phyloP scores from a whole-genome alignment of 2,888 invertebrate genomes.

The Zele albiditarsus region DNA sequence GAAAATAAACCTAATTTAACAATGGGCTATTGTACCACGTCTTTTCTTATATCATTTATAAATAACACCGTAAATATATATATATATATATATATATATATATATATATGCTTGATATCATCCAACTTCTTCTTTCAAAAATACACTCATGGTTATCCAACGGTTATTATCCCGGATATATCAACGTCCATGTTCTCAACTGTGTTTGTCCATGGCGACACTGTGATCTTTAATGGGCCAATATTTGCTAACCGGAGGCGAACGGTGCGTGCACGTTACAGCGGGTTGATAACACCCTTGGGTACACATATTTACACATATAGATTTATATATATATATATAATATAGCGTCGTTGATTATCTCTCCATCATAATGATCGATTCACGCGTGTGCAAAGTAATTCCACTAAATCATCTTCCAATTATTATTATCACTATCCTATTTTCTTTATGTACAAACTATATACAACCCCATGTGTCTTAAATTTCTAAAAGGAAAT shows the following conservation, averaged over 20 bases:
- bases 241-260: conserved; percentile 63
- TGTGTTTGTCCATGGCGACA: conserved; percentile 51
- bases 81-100: neutral
- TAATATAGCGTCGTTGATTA: conserved; percentile 13
- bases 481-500: neutral
- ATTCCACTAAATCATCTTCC: conserved; percentile 32
- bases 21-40: conserved; percentile 6
- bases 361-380: conserved; percentile 38
- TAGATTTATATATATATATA: conserved; percentile 39
- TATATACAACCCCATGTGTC: neutral
- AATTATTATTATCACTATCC: conserved; percentile 7
- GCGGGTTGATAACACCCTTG: conserved; percentile 33
- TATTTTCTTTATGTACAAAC: neutral
- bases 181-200: conserved; percentile 26
- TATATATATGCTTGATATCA: neutral
- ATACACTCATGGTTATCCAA: conserved; percentile 2
- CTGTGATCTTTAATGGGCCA: conserved; percentile 68
- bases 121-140: neutral
- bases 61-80: no score
- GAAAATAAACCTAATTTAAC: conserved; percentile 14
- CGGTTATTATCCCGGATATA: conserved; percentile 32
- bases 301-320: neutral
- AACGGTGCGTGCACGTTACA: conserved; percentile 24
- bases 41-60: neutral
- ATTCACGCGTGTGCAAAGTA: conserved; percentile 29